Evolutionary conservation across 53 echinoderm and acorn worm species (phyloP), one percentile per base, ranked within the genome.

Genomic region (Echinarachnius parma): DNA sequence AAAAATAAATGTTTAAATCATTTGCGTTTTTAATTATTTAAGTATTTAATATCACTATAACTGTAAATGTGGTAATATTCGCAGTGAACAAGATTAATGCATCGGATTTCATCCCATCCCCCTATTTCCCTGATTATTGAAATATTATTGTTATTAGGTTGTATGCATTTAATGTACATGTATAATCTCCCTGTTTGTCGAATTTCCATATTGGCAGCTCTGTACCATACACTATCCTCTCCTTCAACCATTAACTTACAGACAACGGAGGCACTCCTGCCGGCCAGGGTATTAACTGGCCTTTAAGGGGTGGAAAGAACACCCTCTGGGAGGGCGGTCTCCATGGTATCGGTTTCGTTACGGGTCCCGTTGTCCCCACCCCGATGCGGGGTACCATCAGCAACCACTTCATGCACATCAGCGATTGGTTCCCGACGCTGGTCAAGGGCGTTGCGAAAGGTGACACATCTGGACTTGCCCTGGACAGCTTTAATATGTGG

Each of bases 361-460:
- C 86, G 45, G 86, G 94, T 33, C 90, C 90, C 21, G 39, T 78
- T 30, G 57, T 93, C 2, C 86, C 89, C 9, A 25, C 57, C 37
- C 44, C 26, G 3, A 81, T 93, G 18, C 76, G 67, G 36, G 94
- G 94, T 4, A 84, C 89, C 3, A 32, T 84, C 14, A 80, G 62
- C 52, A 83, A 55, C 0, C 83, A 84, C 45, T 56, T 93, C 81
- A 83, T 83, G 78, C 94, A 93, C 77, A 90, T 93, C 57, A 86
- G 86, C 60, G 94, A 93, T 75, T 91, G 94, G 94, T 93, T 93
- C 75, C 94, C 94, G 3, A 93, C 94, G 0, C 77, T 93, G 3
- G 87, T 93, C n/a, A 45, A 79, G 47, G 92, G 92, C 14, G 72
- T 93, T 30, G 94, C 94, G 29, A 78, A 61, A 4, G 83, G 81